Evolutionary conservation across 2,113 vertebrate genomes (phyloP).

Genomic region (Rallus limicola): DNA sequence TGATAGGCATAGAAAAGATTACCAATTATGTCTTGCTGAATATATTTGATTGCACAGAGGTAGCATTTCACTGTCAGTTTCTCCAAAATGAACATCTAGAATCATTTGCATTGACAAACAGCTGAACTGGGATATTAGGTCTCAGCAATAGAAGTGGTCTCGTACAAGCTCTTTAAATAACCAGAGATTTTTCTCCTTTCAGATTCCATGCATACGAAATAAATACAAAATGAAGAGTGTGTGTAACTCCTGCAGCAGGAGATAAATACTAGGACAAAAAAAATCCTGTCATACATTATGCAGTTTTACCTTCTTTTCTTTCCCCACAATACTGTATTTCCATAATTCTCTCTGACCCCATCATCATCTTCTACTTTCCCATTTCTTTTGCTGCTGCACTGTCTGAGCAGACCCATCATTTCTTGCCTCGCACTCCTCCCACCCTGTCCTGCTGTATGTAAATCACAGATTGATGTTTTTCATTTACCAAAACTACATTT

Average conservation of each 20-base stretch:
- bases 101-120: background rate
- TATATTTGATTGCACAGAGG: slow-evolving; percentile 11
- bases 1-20: background rate
- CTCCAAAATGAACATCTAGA: background rate
- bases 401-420: background rate
- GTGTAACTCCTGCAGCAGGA: background rate
- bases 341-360: background rate
- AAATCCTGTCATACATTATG: background rate
- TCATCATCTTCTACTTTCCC: background rate
- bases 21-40: background rate
- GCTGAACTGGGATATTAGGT: background rate
- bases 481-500: background rate
- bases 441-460: background rate
- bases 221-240: background rate
- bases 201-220: background rate
- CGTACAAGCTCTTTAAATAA: background rate
- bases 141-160: background rate
- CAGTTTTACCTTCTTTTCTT: background rate
- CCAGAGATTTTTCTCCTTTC: background rate
- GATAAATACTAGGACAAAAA: background rate
- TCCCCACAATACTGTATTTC: background rate
- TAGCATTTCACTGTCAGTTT: background rate
- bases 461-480: background rate
- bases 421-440: background rate
- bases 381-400: background rate